Base-by-base conservation (phyloP, 2,113 vertebrate genomes). In the Polypterus senegalus region DNA sequence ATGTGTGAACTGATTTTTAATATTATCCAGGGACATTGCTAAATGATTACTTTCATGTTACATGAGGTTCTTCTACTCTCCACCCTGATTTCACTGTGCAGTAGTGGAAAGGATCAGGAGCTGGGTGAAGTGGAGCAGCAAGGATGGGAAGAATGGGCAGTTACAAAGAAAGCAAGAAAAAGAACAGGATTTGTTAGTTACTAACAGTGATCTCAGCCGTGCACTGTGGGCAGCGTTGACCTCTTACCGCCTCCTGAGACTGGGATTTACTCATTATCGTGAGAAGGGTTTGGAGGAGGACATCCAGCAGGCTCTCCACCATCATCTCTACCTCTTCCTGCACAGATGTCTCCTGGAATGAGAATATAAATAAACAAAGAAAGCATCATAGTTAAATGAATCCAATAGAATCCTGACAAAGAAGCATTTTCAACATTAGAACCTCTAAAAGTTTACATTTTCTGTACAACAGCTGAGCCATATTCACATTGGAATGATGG, bases 191-290 rank as follows among this genome's bases (percentile, higher is more conserved):
- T 27, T 88, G 94, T 97, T 97, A 94, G 92, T 94, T 97, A 97
- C 94, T 97, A 97, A 98, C 95, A 87, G 95, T 95, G 92, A 97
- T 98, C 87, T 98, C 94, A 69, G 95, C 95, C 89, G 95, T 97
- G 91, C 95, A 98, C 91, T 98, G 95, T 75, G 93, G 94, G 88
- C 94, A 98, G 83, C 93, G 93, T 82, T 97, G 95, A 83, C 93
- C 93, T 88, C 95, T 97, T 97, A 97, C 93, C 93, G 92, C 93
- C 93, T 98, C 96, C 91, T 94, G 92, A 81, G 91, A 88, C 67
- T 98, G 96, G 61, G 91, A 93, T 88, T 92, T 97, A 91, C 94
- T 97, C 94, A 97, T 97, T 81, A 99, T 96, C 68, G 93, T 89
- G 76, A 98, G 91, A 68, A 99, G 88, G 45, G 83, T 88, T 86